Conservation (phyloP, 2,113 vertebrate genomes). For the Petrocephalus microphthalmus region DNA sequence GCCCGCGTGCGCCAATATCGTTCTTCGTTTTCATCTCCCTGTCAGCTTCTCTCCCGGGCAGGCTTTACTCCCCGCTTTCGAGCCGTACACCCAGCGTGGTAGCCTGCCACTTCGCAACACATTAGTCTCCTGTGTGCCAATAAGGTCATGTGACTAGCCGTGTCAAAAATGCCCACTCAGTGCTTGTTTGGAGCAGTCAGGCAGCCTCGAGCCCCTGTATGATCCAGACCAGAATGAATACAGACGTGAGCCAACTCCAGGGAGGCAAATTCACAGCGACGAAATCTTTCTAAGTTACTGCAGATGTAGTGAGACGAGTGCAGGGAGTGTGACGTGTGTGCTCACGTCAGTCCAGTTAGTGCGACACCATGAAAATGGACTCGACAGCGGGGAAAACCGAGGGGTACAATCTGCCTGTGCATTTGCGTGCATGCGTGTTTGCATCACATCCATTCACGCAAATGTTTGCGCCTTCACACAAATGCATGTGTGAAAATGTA, state of each 20-base stretch:
- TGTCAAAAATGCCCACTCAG: conserved; percentile 21
- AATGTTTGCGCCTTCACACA: not conserved
- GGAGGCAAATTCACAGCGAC: conserved; percentile 9
- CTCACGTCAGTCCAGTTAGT: not conserved
- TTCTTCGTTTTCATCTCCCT: conserved; percentile 11
- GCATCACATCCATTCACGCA: not conserved
- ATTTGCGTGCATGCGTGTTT: not conserved
- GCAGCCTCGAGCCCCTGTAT: conserved; percentile 1
- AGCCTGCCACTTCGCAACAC: not conserved
- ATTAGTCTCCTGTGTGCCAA: conserved; percentile 16
- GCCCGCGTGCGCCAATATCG: conserved; percentile 9
- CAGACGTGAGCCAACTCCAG: not conserved
- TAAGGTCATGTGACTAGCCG: conserved; percentile 12
- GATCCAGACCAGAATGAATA: conserved; percentile 16
- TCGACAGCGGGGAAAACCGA: not conserved
- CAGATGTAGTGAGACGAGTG: not conserved
- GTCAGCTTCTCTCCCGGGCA: not conserved
- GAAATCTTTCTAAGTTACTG: not conserved
- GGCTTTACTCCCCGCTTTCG: not conserved
- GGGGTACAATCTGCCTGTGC: too few species aligned
- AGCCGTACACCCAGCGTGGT: not conserved
- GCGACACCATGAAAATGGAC: not conserved
- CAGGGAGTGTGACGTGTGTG: not conserved
- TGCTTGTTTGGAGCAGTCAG: conserved; percentile 1
- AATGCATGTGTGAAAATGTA: not conserved